Percentiles rank a stretch among this genome's conserved stretches.
Conservation (phyloP, 2,113 vertebrate species). For the Phrynocephalus versicolor region DNA sequence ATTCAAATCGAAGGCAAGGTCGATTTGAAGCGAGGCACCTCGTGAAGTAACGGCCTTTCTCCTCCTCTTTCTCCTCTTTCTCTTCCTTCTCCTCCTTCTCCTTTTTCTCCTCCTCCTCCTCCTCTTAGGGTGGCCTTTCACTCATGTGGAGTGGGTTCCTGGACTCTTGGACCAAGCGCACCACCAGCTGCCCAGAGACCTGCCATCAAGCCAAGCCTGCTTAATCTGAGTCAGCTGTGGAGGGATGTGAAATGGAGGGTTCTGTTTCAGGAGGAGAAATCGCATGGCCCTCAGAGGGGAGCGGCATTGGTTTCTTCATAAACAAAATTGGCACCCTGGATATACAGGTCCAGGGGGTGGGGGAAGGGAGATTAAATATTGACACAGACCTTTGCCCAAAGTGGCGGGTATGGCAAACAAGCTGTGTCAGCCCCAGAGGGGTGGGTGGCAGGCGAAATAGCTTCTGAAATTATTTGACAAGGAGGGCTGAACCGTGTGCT, state of each 20-base stretch:
- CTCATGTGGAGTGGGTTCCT: not conserved
- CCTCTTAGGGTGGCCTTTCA: not conserved
- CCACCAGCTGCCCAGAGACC: not conserved
- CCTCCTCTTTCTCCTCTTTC: not conserved
- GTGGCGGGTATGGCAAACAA: constrained; percentile 38
- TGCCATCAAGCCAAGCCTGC: not conserved
- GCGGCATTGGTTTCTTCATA: not conserved
- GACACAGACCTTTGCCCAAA: constrained; percentile 49
- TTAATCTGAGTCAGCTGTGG: not conserved
- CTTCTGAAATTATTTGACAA: not conserved
- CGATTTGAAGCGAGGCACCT: too few species aligned
- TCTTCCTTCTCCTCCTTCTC: not conserved
- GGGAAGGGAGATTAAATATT: constrained; percentile 63
- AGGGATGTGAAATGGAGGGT: not conserved
- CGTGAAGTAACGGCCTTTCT: too few species aligned
- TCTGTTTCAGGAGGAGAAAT: not conserved
- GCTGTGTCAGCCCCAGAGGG: not conserved
- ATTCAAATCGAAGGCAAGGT: too few species aligned
- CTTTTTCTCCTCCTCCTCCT: not conserved
- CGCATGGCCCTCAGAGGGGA: not conserved
- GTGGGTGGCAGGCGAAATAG: fast-evolving
- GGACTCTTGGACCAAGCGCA: too few species aligned
- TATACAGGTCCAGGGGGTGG: constrained; percentile 52
- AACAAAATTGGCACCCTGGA: constrained; percentile 37
- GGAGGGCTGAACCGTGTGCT: not conserved